Conservation (phyloP, 2,797 vertebrate species). For the Sebastes flavidus region DNA sequence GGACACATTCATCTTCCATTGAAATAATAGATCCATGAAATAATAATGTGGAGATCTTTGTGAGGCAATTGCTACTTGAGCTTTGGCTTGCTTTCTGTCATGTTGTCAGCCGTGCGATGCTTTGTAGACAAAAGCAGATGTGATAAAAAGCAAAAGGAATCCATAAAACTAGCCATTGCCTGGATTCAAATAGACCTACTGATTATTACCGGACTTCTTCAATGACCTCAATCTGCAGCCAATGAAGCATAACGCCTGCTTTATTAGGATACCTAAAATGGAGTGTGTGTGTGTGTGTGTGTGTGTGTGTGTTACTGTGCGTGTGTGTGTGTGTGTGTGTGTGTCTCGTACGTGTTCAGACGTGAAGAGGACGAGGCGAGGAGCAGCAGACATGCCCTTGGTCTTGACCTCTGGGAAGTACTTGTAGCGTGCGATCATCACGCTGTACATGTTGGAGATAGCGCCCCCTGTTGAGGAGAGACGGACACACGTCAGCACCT, state of each 20-base stretch:
- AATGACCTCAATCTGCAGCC: constrained; percentile 22
- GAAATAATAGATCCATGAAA: background rate
- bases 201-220: constrained; percentile 21
- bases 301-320: background rate
- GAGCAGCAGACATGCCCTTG: constrained; percentile 97
- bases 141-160: constrained; percentile 9
- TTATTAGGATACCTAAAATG: constrained; percentile 20
- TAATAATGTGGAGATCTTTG: background rate
- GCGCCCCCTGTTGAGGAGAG: constrained; percentile 87
- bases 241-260: constrained; percentile 20
- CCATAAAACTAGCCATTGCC: constrained; percentile 12
- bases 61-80: background rate
- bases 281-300: constrained; percentile 12
- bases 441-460: constrained; percentile 99
- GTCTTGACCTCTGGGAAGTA: constrained; percentile 98
- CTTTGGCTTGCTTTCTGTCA: background rate
- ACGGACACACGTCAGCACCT: constrained; percentile 32
- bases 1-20: background rate
- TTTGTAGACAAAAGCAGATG: constrained; percentile 19
- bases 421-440: constrained; percentile 98
- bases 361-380: constrained; percentile 95
- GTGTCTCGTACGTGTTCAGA: constrained; percentile 91
- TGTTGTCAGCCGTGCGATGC: background rate
- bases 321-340: background rate
- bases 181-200: constrained; percentile 26